phyloP scores from a whole-genome alignment of 2,797 vertebrate species.

The Philypnodon macrostomus region DNA sequence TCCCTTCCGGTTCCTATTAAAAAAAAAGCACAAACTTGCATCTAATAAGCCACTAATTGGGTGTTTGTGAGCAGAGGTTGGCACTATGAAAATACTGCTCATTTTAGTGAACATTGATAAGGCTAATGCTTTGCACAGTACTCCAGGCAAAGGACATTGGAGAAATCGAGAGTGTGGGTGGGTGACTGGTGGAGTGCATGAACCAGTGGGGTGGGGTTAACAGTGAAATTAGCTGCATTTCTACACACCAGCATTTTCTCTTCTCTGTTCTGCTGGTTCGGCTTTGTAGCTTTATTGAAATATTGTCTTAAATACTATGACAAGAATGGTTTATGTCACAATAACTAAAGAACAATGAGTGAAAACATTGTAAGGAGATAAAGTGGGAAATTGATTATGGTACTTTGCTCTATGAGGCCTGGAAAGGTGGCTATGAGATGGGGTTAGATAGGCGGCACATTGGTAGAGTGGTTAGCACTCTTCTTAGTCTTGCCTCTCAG shows the following conservation, averaged over 20 bases:
- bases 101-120: conserved; percentile 20
- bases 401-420: too few species aligned
- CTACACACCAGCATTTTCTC: conserved; percentile 1
- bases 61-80: conserved; percentile 16
- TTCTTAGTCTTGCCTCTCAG: too few species aligned
- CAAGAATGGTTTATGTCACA: background rate
- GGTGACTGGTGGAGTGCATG: background rate
- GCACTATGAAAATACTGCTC: conserved; percentile 24
- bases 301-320: background rate
- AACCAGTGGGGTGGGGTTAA: conserved; percentile 21
- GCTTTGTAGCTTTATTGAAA: conserved; percentile 6
- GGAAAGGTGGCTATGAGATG: too few species aligned
- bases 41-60: conserved; percentile 52
- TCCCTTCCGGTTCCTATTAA: conserved; percentile 12
- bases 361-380: too few species aligned
- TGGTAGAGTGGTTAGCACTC: too few species aligned
- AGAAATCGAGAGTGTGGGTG: conserved; percentile 8
- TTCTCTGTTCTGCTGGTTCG: conserved; percentile 9
- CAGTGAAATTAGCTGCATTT: conserved; percentile 38
- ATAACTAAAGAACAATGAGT: too few species aligned
- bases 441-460: too few species aligned
- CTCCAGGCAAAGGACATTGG: conserved; percentile 27
- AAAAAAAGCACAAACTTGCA: conserved; percentile 16
- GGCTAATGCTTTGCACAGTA: conserved; percentile 15
- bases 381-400: too few species aligned